Evolutionary conservation across 2,797 vertebrate species (phyloP).

Genomic region (Microchirus variegatus): DNA sequence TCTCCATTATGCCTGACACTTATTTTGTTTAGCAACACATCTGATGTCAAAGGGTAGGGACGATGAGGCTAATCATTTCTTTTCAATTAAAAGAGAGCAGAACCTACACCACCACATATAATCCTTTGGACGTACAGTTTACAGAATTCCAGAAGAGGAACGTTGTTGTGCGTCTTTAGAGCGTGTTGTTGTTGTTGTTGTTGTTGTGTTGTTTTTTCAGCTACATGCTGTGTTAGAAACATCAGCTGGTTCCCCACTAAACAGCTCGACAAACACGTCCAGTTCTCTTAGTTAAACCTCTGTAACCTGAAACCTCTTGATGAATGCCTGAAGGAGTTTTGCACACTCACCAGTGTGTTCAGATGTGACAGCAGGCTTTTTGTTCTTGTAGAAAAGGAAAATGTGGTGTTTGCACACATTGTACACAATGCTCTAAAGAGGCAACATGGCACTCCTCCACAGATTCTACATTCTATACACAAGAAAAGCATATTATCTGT

Average conservation of each 20-base stretch:
- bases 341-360: neutral
- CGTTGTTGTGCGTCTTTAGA: neutral
- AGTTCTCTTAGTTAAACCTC: neutral
- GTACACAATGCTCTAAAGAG: neutral
- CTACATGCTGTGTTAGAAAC: neutral
- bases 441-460: neutral
- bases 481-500: too few species aligned
- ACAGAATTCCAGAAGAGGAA: neutral
- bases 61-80: neutral
- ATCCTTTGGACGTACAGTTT: neutral
- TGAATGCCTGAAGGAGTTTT: neutral
- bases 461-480: neutral
- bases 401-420: neutral
- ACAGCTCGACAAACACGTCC: neutral
- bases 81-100: neutral
- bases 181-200: too few species aligned
- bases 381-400: neutral
- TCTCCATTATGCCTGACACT: neutral
- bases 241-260: neutral
- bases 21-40: neutral
- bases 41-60: neutral
- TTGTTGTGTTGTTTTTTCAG: too few species aligned
- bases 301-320: neutral
- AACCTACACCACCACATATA: neutral
- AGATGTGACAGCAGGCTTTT: neutral